phyloP scores from a whole-genome alignment of 2,113 vertebrate genomes.

The Lophochroa leadbeateri region DNA sequence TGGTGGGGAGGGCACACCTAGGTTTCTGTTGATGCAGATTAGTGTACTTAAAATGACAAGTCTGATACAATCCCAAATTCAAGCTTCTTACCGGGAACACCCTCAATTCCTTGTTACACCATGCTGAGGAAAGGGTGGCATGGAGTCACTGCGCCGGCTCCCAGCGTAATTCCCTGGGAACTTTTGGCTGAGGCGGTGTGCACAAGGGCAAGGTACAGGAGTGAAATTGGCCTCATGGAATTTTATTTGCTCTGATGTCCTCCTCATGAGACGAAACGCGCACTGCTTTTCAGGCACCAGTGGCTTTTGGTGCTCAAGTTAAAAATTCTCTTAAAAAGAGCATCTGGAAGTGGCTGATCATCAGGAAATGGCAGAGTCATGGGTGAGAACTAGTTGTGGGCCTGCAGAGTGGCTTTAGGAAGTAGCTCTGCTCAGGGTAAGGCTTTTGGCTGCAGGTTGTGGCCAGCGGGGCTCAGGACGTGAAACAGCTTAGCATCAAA shows the following conservation, averaged over 20 bases:
- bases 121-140: not conserved
- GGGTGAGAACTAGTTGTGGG: not conserved
- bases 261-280: not conserved
- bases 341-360: not conserved
- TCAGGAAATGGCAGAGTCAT: not conserved
- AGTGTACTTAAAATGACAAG: not conserved
- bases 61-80: not conserved
- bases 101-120: not conserved
- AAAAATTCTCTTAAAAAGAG: not conserved
- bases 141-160: fast-evolving
- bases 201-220: not conserved
- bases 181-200: not conserved
- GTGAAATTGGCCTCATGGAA: not conserved
- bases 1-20: not conserved
- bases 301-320: not conserved
- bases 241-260: not conserved
- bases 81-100: not conserved
- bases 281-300: not conserved
- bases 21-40: not conserved
- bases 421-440: not conserved
- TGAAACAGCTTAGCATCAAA: slow-evolving; percentile 23
- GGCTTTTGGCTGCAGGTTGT: not conserved
- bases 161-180: not conserved
- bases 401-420: not conserved
- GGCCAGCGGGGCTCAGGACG: not conserved